Conservation (phyloP, 2,113 vertebrate genomes). For the Oxyura jamaicensis region DNA sequence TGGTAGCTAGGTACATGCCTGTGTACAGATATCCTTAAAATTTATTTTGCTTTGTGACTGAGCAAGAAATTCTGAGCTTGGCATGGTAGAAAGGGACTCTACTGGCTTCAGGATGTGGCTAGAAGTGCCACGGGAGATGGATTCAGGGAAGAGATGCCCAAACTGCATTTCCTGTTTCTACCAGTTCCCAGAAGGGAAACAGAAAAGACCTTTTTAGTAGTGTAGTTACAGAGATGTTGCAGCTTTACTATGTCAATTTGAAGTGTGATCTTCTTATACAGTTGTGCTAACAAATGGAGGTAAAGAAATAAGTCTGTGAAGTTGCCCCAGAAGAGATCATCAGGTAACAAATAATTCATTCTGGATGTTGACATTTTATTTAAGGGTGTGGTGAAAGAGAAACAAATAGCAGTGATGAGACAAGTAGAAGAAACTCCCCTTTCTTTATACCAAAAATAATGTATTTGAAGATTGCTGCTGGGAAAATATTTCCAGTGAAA, state of each 20-base stretch:
- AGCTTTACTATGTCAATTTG: background rate
- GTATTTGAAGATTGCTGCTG: background rate
- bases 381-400: background rate
- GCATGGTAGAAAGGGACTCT: background rate
- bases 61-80: background rate
- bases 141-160: background rate
- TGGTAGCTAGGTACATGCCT: background rate
- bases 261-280: background rate
- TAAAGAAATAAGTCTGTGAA: background rate
- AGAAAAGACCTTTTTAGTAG: background rate
- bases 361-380: background rate
- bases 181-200: background rate
- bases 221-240: background rate
- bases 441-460: background rate
- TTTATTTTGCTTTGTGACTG: background rate
- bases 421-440: background rate
- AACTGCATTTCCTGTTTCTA: background rate
- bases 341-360: background rate
- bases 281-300: background rate
- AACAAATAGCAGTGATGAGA: background rate
- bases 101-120: background rate
- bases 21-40: background rate
- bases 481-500: background rate
- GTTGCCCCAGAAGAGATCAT: background rate
- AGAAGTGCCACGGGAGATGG: background rate